Base-by-base conservation (phyloP, 1,140 invertebrate species). In the Apis laboriosa region DNA sequence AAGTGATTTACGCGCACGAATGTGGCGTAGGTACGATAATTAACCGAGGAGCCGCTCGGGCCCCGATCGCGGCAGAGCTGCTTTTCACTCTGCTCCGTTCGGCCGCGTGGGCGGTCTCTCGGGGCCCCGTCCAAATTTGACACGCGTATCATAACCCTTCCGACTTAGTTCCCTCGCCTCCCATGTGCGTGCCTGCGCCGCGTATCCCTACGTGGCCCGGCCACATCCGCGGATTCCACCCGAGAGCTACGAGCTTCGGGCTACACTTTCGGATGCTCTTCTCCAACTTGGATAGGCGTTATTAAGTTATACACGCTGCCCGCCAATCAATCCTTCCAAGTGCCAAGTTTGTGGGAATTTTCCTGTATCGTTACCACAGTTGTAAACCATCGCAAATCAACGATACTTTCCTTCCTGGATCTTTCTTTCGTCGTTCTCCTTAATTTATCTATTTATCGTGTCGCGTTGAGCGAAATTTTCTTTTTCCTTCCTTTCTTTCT, bases 111-210 rank as follows among this genome's bases (percentile, higher is more conserved):
- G 92, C 92, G 92, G 92, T 92, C 92, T 91, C 88, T 90, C 71
- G 79, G 83, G 89, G 88, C 89, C 87, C 87, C 89, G 85, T 92
- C 88, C 91, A 90, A 92, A 92, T 92, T 92, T 92, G 92, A 92
- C 91, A 92, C 91, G 92, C 92, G 90, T 92, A 92, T 92, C 91
- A 92, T 92, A 92, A 92, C 88, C 90, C 91, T 92, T 89, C 89
- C 77, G 77, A 84, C 76, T 79, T 79, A 64, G 82, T 73, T 84
- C 60, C 71, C 68, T 78, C 68, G 68, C 53, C 49, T 63, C 72
- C 21, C 34, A 55, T 28, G 67, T 77, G 66, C 76, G 81, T 77
- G 66, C 55, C 34, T 58, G 72, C 64, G 53, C 34, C 19, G 56
- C 56, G 49, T 67, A 81, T 64, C 74, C 55, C 61, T 80, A 61